Conservation (phyloP, 2,888 invertebrate species). For the Drosophila emarginata region DNA sequence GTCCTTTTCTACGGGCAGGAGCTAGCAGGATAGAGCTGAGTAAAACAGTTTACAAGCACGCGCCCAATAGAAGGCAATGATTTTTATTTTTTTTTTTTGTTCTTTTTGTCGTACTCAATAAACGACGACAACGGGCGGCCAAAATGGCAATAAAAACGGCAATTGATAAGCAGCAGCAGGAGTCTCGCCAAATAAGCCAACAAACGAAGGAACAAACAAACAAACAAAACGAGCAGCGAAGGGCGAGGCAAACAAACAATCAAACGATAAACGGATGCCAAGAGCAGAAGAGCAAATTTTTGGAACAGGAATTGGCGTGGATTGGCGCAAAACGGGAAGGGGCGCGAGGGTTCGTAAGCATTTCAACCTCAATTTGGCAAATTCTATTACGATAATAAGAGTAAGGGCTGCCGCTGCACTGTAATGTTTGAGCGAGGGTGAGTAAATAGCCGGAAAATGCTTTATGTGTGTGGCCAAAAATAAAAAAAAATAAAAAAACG, state of each 20-base stretch:
- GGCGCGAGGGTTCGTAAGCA: constrained; percentile 53
- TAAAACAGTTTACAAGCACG: constrained; percentile 48
- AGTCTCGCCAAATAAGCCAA: constrained; percentile 70
- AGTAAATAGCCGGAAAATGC: constrained; percentile 74
- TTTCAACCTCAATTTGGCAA: constrained; percentile 82
- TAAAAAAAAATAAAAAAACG: constrained; percentile 18
- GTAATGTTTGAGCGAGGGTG: constrained; percentile 12
- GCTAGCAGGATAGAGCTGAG: not conserved
- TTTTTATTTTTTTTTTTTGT: constrained; percentile 40
- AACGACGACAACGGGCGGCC: constrained; percentile 47
- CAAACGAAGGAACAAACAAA: constrained; percentile 56
- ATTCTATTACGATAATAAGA: constrained; percentile 80
- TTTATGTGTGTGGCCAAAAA: constrained; percentile 67
- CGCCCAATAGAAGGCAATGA: constrained; percentile 58
- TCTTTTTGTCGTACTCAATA: constrained; percentile 59
- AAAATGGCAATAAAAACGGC: constrained; percentile 75
- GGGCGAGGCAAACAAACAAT: constrained; percentile 68
- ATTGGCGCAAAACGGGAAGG: not conserved
- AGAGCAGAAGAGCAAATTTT: constrained; percentile 32
- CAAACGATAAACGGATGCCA: constrained; percentile 78
- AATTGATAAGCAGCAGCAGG: constrained; percentile 69
- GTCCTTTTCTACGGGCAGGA: constrained; percentile 27
- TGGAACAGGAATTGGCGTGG: not conserved
- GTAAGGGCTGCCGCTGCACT: constrained; percentile 33
- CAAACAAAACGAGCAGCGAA: constrained; percentile 23